These are phyloP conservation scores for Rhinophrynus dorsalis DNA, from an alignment of 2,797 vertebrate species.

Conservation along the genomic window DNA sequence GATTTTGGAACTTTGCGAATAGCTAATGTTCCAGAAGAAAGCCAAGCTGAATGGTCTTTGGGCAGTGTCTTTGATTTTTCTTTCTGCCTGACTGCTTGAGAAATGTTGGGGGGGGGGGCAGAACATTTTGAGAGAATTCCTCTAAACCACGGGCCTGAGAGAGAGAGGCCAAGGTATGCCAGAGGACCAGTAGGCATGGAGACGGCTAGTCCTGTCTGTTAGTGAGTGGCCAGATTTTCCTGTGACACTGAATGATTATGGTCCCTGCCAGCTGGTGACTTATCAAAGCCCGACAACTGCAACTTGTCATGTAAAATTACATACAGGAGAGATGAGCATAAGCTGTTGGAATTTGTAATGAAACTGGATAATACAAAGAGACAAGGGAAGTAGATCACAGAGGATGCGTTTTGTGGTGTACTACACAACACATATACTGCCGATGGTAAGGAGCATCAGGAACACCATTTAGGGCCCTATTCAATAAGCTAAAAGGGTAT, in stretches of 20 bases:
- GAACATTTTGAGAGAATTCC: slow-evolving; percentile 80
- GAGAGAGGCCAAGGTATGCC: slow-evolving; percentile 67
- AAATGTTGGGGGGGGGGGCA: slow-evolving; percentile 67
- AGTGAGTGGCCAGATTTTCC: slow-evolving; percentile 48
- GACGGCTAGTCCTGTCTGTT: slow-evolving; percentile 62
- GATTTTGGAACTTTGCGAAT: slow-evolving; percentile 66
- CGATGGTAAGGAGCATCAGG: too few relatives aligned
- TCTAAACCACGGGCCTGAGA: slow-evolving; percentile 77
- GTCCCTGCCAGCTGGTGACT: slow-evolving; percentile 71
- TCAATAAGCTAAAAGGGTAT: too few relatives aligned
- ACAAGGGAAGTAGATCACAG: neutral
- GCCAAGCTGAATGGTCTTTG: slow-evolving; percentile 66
- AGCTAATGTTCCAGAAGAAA: slow-evolving; percentile 55
- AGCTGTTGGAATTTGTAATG: slow-evolving; percentile 58
- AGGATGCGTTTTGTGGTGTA: too few relatives aligned
- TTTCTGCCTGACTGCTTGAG: slow-evolving; percentile 78
- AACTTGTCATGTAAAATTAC: slow-evolving; percentile 76
- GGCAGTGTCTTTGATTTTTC: slow-evolving; percentile 71
- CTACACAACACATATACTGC: too few relatives aligned
- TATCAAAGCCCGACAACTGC: slow-evolving; percentile 65
- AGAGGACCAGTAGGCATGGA: slow-evolving; percentile 59
- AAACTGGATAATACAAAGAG: neutral
- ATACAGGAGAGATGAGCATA: slow-evolving; percentile 54
- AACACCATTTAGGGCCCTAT: too few relatives aligned
- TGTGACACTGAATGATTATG: slow-evolving; percentile 53